phyloP scores from a whole-genome alignment of 2,888 invertebrate genomes.

The Dolomedes plantarius region DNA sequence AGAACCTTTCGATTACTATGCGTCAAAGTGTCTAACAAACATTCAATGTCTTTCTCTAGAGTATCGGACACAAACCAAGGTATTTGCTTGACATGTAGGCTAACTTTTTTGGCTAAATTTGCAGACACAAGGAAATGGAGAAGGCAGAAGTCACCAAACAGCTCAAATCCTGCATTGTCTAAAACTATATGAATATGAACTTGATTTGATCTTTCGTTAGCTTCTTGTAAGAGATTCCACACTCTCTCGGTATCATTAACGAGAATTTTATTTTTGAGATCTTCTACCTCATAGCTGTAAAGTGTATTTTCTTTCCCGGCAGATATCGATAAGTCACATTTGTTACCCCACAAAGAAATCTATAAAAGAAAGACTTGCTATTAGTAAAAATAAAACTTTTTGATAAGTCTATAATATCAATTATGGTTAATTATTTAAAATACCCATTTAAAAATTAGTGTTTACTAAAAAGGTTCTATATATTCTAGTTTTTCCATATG shows the following conservation, averaged over 20 bases:
- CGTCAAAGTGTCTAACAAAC: constrained; percentile 79
- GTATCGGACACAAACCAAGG: constrained; percentile 99
- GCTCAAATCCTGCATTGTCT: constrained; percentile 96
- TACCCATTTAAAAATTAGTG: too few relatives aligned
- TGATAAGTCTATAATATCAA: too few relatives aligned
- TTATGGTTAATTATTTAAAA: too few relatives aligned
- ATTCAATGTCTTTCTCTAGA: constrained; percentile 84
- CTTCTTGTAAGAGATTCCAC: constrained; percentile 38
- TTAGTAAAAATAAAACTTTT: too few relatives aligned
- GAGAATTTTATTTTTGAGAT: constrained; percentile 81
- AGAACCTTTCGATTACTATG: constrained; percentile 37
- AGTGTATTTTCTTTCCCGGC: constrained; percentile 82
- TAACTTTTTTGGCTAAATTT: constrained; percentile 82
- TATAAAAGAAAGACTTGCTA: constrained; percentile 74
- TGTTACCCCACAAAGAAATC: constrained; percentile 93
- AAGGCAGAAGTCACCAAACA: constrained; percentile 91
- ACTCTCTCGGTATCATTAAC: constrained; percentile 79
- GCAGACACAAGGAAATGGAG: constrained; percentile 85
- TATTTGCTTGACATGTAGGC: constrained; percentile 89
- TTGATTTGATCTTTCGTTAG: constrained; percentile 17
- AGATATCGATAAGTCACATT: constrained; percentile 92
- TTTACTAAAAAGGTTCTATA: too few relatives aligned
- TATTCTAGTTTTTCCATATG: too few relatives aligned
- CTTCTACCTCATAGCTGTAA: constrained; percentile 79
- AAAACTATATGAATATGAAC: constrained; percentile 81